These are phyloP conservation scores for Coregonus clupeaformis DNA, from an alignment of 2,113 vertebrate species.

Conservation along the genomic window DNA sequence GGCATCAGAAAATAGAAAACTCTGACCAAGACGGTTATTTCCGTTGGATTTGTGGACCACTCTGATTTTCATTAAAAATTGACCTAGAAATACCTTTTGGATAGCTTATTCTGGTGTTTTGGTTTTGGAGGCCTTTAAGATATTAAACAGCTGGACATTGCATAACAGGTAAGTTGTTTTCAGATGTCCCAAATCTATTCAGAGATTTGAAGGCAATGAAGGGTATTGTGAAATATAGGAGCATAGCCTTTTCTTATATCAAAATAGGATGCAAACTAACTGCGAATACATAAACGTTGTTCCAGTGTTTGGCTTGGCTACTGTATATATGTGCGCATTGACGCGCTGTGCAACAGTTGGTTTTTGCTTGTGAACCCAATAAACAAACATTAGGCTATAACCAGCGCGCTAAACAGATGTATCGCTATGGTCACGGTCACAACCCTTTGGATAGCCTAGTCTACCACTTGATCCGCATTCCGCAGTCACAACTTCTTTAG, in stretches of 20 bases:
- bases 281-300: no score
- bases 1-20: constrained; percentile 23
- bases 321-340: no score
- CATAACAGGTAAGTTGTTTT: not conserved
- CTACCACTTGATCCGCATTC: not conserved
- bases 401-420: not conserved
- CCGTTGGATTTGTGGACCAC: not conserved
- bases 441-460: not conserved
- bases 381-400: not conserved
- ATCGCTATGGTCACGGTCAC: constrained; percentile 36
- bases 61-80: not conserved
- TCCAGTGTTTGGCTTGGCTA: no score
- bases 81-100: not conserved
- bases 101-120: not conserved
- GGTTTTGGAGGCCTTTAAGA: not conserved
- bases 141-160: constrained; percentile 11
- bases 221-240: no score
- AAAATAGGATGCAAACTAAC: no score
- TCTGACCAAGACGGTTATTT: not conserved
- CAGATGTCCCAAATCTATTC: no score
- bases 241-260: no score
- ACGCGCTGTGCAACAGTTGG: not conserved
- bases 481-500: not conserved
- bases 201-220: no score
- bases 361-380: not conserved